Evolutionary conservation across 2,797 vertebrate species (phyloP), one percentile per base, ranked within the genome.

Genomic region (Nasua narica): DNA sequence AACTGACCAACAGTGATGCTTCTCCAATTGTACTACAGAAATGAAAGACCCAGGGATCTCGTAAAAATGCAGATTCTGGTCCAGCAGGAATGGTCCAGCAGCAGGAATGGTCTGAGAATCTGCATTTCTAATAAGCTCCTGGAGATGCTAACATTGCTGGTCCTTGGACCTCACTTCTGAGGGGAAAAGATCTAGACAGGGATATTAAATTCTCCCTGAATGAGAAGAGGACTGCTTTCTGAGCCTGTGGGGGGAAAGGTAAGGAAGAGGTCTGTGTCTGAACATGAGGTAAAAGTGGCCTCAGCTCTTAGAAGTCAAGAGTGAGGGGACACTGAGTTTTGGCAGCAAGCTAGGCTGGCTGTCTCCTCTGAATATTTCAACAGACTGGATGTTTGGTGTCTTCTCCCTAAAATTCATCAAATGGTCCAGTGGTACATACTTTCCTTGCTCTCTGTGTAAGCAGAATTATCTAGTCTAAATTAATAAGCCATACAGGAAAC

Each of bases 391-490:
- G 23, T 58, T 74, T 96, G 29, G 19, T 87, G 76, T 93, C 56
- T 76, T 79, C 40, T 65, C 32, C 62, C 89, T 90, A 78, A 93
- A 94, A 93, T 85, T 67, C 40, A 84, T 85, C 35, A 72, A 78
- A 74, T 11, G 67, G 65, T 48, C 37, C n/a, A 50, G 48, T 65
- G 25, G 32, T 40, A 54, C 56, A 29, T 52, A 29, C 56, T 56
- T 37, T 46, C 19, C 58, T 65, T 62, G n/a, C 32, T 88, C 27
- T 94, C 58, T 72, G 2, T 56, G 70, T 72, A 81, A 93, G 76
- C 65, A 93, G 76, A 88, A 54, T 58, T 43, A 65, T 84, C 37
- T 81, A 32, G 27, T 50, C 79, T 91, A 72, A 95, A 90, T 87
- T 85, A 93, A 79, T 76, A 90, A 86, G 29, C 58, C 32, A 56